Evolutionary conservation across 1,140 invertebrate species (phyloP).

Genomic region (Nasonia longicornis): DNA sequence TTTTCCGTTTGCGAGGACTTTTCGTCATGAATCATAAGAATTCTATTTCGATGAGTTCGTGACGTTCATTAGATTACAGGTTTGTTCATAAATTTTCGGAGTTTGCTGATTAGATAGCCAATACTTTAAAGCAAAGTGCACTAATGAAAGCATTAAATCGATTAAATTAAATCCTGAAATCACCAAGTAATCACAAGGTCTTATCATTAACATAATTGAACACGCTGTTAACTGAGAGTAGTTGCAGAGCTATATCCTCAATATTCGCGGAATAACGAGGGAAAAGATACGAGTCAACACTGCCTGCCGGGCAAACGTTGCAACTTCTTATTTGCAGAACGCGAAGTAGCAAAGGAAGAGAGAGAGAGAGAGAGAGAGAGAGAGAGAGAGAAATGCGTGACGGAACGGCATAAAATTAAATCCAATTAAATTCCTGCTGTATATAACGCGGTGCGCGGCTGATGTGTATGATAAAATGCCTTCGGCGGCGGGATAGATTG

Average conservation of each 20-base stretch:
- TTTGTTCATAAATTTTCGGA: no score
- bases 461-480: slow-evolving; percentile 2
- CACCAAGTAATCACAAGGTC: not conserved
- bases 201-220: not conserved
- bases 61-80: no score
- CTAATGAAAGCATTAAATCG: no score
- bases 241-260: not conserved
- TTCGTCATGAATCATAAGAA: no score
- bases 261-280: not conserved
- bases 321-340: not conserved
- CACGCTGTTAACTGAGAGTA: not conserved
- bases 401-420: slow-evolving; percentile 18
- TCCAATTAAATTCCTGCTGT: slow-evolving; percentile 16
- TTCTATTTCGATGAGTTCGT: no score
- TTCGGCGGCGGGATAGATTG: not conserved
- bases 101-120: no score
- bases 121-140: no score
- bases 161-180: no score
- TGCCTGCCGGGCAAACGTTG: not conserved
- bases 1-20: no score
- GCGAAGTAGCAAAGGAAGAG: not conserved
- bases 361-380: not conserved
- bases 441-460: not conserved
- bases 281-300: not conserved
- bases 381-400: not conserved